Evolutionary conservation across 2,797 vertebrate genomes (phyloP).

Genomic region (Falco cherrug): DNA sequence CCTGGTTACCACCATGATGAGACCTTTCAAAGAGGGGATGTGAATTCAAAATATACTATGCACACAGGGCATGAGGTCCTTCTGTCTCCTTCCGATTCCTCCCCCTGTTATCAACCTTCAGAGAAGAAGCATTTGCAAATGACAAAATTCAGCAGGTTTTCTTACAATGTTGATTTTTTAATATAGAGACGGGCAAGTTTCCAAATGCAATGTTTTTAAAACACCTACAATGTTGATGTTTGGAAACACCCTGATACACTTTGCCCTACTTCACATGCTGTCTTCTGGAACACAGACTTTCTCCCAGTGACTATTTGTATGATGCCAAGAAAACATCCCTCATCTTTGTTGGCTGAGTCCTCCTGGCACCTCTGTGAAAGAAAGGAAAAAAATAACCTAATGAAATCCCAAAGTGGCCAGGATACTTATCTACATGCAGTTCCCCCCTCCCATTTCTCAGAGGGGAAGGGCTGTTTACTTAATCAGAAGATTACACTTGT

Average conservation of each 20-base stretch:
- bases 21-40: not conserved
- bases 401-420: not conserved
- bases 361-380: not conserved
- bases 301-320: not conserved
- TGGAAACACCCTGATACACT: not conserved
- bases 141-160: not conserved
- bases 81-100: not conserved
- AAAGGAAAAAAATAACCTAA: not conserved
- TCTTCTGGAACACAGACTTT: not conserved
- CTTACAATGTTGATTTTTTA: not conserved
- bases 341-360: not conserved
- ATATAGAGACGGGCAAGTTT: not conserved
- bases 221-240: not conserved
- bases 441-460: not conserved
- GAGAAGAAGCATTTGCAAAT: not conserved
- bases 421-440: not conserved
- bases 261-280: not conserved
- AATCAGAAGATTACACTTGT: constrained; percentile 39
- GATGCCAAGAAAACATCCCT: not conserved
- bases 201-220: not conserved
- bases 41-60: not conserved
- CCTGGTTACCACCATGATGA: not conserved
- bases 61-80: not conserved
- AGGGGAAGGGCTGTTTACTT: constrained; percentile 32
- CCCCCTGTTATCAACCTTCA: not conserved